These are phyloP conservation scores for Forbesichthys agassizii DNA, from an alignment of 2,113 vertebrate genomes.

Conservation along the genomic window DNA sequence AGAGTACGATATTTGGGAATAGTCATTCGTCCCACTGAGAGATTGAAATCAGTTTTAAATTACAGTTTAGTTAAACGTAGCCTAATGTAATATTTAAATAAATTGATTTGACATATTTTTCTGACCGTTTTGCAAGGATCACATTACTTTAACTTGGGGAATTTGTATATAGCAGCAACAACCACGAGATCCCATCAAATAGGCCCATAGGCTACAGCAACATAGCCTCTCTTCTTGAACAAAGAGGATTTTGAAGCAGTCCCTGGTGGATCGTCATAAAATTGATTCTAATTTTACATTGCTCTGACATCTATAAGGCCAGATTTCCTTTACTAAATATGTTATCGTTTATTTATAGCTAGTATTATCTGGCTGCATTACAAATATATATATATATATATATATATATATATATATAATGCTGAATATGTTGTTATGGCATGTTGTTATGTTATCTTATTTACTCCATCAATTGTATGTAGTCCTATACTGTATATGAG, in stretches of 20 bases:
- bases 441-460: neutral
- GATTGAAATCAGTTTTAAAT: slow-evolving; percentile 3
- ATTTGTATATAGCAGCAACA: slow-evolving; percentile 44
- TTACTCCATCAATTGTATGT: neutral
- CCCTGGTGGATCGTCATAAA: slow-evolving; percentile 39
- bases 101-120: slow-evolving; percentile 31
- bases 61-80: no score
- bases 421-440: no score
- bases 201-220: slow-evolving; percentile 16
- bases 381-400: no score
- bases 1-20: slow-evolving; percentile 12
- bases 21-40: slow-evolving; percentile 15
- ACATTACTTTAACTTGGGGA: slow-evolving; percentile 53
- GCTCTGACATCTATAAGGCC: slow-evolving; percentile 23
- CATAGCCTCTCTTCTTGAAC: slow-evolving; percentile 11
- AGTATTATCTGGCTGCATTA: neutral
- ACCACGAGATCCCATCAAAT: slow-evolving; percentile 64
- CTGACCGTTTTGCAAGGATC: slow-evolving; percentile 54
- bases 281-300: slow-evolving; percentile 47
- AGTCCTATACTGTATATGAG: slow-evolving; percentile 12
- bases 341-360: neutral
- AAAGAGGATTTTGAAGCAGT: slow-evolving; percentile 40
- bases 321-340: slow-evolving; percentile 15
- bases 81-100: no score
- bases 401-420: no score